These are phyloP conservation scores for Sebastes umbrosus DNA, from an alignment of 2,797 vertebrate genomes.

Conservation along the genomic window DNA sequence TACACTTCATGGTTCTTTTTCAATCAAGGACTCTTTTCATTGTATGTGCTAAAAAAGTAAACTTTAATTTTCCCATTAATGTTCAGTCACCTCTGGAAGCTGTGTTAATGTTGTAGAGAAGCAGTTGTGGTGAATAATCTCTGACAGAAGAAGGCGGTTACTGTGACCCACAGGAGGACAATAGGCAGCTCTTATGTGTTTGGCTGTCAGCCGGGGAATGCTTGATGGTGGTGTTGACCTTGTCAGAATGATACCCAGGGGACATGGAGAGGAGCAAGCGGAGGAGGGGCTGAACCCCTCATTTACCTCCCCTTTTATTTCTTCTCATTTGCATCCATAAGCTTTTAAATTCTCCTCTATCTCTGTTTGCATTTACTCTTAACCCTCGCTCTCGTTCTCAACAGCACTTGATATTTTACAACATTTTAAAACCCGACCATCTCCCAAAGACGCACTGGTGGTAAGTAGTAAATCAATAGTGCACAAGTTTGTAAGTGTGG, in stretches of 20 bases:
- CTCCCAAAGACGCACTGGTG: no score
- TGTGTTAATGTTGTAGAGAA: background rate
- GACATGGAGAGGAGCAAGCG: conserved; percentile 14
- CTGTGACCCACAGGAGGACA: conserved; percentile 31
- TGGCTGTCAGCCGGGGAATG: conserved; percentile 35
- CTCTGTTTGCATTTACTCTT: background rate
- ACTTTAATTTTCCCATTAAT: background rate
- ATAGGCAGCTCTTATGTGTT: conserved; percentile 35
- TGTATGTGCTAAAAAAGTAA: background rate
- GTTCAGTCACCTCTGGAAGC: background rate
- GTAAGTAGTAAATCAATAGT: background rate
- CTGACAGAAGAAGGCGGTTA: background rate
- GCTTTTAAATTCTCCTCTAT: background rate
- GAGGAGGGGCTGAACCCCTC: conserved; percentile 16
- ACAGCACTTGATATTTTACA: background rate
- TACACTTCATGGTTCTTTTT: background rate
- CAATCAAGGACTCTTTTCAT: background rate
- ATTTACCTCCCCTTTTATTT: conserved; percentile 29
- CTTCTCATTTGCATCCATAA: conserved; percentile 47
- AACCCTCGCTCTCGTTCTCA: background rate
- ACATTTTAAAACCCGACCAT: background rate
- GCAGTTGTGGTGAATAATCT: background rate
- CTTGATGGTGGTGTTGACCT: conserved; percentile 62
- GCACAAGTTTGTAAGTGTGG: background rate
- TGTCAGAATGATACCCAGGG: conserved; percentile 56